Evolutionary conservation across 2,113 vertebrate genomes (phyloP).

Genomic region (Xiphorhynchus elegans): DNA sequence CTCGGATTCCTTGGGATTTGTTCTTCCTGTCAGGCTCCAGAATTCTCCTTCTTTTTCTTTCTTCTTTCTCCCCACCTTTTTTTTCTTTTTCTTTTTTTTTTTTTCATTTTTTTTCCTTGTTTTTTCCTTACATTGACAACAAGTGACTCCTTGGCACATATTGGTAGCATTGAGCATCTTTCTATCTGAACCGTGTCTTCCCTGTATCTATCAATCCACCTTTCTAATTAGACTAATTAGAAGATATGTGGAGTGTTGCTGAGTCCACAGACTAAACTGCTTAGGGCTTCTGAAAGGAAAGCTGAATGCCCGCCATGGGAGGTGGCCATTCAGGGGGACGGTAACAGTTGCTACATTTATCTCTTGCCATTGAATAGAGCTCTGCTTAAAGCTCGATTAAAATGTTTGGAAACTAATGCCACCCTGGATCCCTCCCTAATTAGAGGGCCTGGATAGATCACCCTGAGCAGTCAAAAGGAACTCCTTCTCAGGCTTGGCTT

Average conservation of each 20-base stretch:
- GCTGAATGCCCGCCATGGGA: slow-evolving; percentile 87
- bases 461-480: slow-evolving; percentile 41
- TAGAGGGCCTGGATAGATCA: slow-evolving; percentile 73
- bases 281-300: slow-evolving; percentile 73
- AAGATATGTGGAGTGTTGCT: slow-evolving; percentile 68
- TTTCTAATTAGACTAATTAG: slow-evolving; percentile 85
- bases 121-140: slow-evolving; percentile 17
- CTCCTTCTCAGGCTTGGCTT: background rate
- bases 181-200: slow-evolving; percentile 55
- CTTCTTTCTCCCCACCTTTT: accelerated
- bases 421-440: slow-evolving; percentile 87
- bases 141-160: background rate
- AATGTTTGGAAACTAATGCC: slow-evolving; percentile 90
- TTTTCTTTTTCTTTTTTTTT: accelerated
- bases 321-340: slow-evolving; percentile 77
- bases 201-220: slow-evolving; percentile 67
- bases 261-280: slow-evolving; percentile 62
- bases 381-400: slow-evolving; percentile 89
- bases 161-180: slow-evolving; percentile 69
- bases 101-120: background rate
- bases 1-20: background rate
- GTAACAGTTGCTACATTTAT: slow-evolving; percentile 89
- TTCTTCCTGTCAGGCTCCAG: background rate
- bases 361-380: slow-evolving; percentile 84
- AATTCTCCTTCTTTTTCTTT: background rate